Conservation (phyloP, 2,113 vertebrate genomes). For the Cacatua alba region DNA sequence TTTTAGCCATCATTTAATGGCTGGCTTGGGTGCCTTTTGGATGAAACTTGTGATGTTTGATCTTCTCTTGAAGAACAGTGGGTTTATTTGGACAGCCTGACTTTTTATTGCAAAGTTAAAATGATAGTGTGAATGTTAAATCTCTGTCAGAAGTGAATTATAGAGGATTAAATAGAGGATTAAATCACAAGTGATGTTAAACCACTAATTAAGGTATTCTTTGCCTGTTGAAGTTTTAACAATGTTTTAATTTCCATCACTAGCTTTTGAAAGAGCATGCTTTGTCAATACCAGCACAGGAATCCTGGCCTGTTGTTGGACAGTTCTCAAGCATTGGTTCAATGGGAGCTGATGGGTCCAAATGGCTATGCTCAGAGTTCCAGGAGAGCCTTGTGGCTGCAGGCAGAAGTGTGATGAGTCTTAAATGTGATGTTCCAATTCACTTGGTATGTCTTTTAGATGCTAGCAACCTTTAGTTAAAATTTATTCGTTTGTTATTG, state of each 20-base stretch:
- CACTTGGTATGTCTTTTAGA: conserved; percentile 79
- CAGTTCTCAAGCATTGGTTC: conserved; percentile 99
- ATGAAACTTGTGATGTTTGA: not conserved
- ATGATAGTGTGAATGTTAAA: not conserved
- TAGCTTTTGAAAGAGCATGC: conserved; percentile 83
- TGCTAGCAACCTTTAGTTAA: not conserved
- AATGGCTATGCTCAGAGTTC: conserved; percentile 93
- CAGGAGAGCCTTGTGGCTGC: conserved; percentile 84
- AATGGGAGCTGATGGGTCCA: conserved; percentile 89
- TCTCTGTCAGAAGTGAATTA: not conserved
- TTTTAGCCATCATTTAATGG: not conserved
- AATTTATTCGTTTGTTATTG: not conserved
- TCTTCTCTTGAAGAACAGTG: not conserved
- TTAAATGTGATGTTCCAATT: conserved; percentile 72
- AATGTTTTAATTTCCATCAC: not conserved
- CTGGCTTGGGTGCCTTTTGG: not conserved
- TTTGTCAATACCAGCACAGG: conserved; percentile 41
- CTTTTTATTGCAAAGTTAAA: not conserved
- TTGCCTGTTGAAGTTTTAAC: not conserved
- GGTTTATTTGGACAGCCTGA: not conserved
- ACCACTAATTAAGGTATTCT: not conserved
- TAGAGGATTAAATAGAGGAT: not conserved
- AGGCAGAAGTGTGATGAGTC: conserved; percentile 51
- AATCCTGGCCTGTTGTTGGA: conserved; percentile 88
- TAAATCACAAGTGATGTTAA: not conserved